These are phyloP conservation scores for Lynx canadensis DNA, from an alignment of 2,113 vertebrate genomes.

Conservation along the genomic window DNA sequence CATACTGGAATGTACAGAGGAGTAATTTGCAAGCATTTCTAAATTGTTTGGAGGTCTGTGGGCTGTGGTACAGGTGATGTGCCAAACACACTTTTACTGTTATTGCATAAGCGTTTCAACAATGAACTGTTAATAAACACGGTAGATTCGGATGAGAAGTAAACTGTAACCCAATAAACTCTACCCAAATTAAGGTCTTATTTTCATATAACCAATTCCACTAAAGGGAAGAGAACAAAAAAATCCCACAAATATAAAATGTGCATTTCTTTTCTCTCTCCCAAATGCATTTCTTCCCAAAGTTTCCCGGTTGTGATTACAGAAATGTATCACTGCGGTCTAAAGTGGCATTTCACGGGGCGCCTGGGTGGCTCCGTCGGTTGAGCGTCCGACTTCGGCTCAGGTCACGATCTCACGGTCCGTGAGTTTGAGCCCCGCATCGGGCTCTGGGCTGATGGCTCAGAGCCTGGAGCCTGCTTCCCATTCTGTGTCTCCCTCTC, in stretches of 20 bases:
- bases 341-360: neutral
- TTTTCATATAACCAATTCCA: neutral
- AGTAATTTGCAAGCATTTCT: conserved; percentile 49
- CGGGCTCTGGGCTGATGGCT: no score
- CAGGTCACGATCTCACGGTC: no score
- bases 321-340: neutral
- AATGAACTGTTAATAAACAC: neutral
- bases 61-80: neutral
- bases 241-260: neutral
- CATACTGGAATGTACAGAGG: neutral
- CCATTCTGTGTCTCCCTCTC: no score
- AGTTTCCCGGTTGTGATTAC: conserved; percentile 28
- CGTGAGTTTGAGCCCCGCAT: no score
- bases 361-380: no score
- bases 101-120: neutral
- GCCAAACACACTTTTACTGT: neutral
- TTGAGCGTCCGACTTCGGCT: no score
- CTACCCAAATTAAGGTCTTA: neutral
- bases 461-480: no score
- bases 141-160: neutral
- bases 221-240: neutral
- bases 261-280: neutral
- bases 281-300: conserved; percentile 23
- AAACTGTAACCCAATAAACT: neutral
- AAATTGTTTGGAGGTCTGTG: neutral